Percentiles rank a stretch among this genome's conserved stretches.
Evolutionary conservation across 2,888 invertebrate genomes (phyloP).

Genomic region (Eumacrocentrus americanus): DNA sequence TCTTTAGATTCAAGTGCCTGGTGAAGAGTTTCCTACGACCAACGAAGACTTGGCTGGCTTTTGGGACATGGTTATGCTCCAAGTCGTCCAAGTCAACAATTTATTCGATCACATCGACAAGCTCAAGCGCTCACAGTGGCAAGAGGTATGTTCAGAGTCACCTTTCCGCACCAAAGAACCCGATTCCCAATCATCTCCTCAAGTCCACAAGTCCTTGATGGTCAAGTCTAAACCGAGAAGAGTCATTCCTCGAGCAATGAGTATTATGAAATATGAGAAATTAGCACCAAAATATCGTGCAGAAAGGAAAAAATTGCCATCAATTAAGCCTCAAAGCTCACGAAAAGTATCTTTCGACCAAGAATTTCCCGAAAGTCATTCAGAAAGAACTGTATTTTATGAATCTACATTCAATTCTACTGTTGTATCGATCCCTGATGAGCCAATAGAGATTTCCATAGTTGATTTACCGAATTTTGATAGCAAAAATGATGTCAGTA

Average conservation of each 20-base stretch:
- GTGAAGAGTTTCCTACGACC: conserved; percentile 88
- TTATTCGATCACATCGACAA: conserved; percentile 74
- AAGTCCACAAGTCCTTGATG: neutral
- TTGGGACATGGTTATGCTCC: conserved; percentile 97
- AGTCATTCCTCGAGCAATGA: conserved; percentile 18
- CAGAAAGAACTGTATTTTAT: no score
- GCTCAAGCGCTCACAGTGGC: conserved; percentile 73
- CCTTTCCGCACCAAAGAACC: conserved; percentile 17
- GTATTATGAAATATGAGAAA: conserved; percentile 5
- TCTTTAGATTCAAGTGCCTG: conserved; percentile 69
- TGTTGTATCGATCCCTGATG: no score
- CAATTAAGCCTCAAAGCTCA: neutral
- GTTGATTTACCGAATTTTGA: no score
- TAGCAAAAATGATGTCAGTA: neutral
- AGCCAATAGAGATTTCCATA: no score
- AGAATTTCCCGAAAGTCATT: no score
- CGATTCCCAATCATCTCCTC: neutral
- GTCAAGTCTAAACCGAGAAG: neutral
- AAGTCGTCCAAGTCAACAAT: conserved; percentile 84
- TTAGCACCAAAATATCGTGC: neutral
- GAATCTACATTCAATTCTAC: no score
- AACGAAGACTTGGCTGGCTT: conserved; percentile 91
- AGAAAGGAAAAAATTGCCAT: conserved; percentile 11
- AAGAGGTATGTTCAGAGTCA: conserved; percentile 62
- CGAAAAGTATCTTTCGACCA: no score